phyloP scores from a whole-genome alignment of 1,140 invertebrate species.

The Drosophila persimilis region DNA sequence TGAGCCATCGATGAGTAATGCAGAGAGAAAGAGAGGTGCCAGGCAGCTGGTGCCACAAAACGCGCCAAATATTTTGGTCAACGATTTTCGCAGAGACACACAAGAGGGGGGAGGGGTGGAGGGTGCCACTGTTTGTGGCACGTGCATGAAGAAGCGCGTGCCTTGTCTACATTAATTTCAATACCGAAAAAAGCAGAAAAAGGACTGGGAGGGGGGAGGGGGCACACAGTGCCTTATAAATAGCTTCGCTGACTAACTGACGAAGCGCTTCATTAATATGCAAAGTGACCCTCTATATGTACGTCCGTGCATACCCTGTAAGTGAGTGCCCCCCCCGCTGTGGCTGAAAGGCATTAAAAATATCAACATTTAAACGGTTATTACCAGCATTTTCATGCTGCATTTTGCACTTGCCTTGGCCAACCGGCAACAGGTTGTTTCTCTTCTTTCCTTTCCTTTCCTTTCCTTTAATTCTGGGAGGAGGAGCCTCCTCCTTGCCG shows the following conservation, averaged over 20 bases:
- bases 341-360: slow-evolving; percentile 30
- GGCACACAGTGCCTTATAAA: slow-evolving; percentile 42
- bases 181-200: neutral
- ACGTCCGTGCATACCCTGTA: no score
- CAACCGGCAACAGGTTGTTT: slow-evolving; percentile 60
- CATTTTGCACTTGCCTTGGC: slow-evolving; percentile 45
- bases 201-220: neutral
- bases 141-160: slow-evolving; percentile 60
- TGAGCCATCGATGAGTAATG: no score
- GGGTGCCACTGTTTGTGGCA: slow-evolving; percentile 28
- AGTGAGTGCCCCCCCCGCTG: slow-evolving; percentile 8
- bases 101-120: slow-evolving; percentile 2
- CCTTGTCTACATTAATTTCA: slow-evolving; percentile 57
- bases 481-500: no score
- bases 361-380: slow-evolving; percentile 77
- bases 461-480: slow-evolving; percentile 15
- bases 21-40: slow-evolving; percentile 3
- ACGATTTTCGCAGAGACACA: slow-evolving; percentile 32
- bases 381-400: slow-evolving; percentile 75
- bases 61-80: slow-evolving; percentile 50
- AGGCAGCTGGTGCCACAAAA: slow-evolving; percentile 35
- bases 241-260: slow-evolving; percentile 54
- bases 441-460: slow-evolving; percentile 20
- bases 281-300: slow-evolving; percentile 52
- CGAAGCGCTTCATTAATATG: slow-evolving; percentile 73